These are phyloP conservation scores for Rhea americana DNA, from an alignment of 2,113 vertebrate genomes.

Conservation along the genomic window DNA sequence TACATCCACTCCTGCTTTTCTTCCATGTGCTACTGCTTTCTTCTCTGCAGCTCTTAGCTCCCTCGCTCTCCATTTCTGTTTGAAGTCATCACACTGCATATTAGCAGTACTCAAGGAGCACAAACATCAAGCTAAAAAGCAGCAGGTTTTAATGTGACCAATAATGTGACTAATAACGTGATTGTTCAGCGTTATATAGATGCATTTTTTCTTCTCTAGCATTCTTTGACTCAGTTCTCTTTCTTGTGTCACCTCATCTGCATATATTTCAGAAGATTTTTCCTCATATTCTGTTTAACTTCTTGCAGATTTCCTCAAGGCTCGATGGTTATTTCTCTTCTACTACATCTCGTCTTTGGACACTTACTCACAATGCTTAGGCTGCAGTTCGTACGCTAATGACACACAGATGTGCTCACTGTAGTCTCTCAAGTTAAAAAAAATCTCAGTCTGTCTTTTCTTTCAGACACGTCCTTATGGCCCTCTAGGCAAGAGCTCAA, in stretches of 20 bases:
- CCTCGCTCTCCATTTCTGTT: neutral
- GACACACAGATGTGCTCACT: neutral
- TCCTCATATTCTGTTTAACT: conserved; percentile 10
- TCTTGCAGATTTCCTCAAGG: conserved; percentile 26
- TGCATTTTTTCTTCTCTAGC: neutral
- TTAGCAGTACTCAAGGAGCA: neutral
- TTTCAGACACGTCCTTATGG: neutral
- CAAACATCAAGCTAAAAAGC: neutral
- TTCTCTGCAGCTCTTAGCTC: neutral
- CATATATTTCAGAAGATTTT: neutral
- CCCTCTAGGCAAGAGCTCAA: neutral
- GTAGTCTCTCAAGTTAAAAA: neutral
- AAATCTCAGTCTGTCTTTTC: neutral
- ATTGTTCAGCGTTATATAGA: neutral
- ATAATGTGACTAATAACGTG: neutral
- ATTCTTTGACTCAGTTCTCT: neutral
- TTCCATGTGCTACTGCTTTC: neutral
- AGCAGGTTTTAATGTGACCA: too few relatives aligned
- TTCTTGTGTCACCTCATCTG: neutral
- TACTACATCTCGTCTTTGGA: neutral
- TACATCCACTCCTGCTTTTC: neutral
- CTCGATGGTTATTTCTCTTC: conserved; percentile 2
- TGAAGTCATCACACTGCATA: neutral
- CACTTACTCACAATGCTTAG: neutral
- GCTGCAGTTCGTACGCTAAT: neutral